Percentiles rank a stretch among this genome's conserved stretches.
These are phyloP conservation scores for Oncorhynchus masou DNA, from an alignment of 2,113 vertebrate species.

Conservation along the genomic window DNA sequence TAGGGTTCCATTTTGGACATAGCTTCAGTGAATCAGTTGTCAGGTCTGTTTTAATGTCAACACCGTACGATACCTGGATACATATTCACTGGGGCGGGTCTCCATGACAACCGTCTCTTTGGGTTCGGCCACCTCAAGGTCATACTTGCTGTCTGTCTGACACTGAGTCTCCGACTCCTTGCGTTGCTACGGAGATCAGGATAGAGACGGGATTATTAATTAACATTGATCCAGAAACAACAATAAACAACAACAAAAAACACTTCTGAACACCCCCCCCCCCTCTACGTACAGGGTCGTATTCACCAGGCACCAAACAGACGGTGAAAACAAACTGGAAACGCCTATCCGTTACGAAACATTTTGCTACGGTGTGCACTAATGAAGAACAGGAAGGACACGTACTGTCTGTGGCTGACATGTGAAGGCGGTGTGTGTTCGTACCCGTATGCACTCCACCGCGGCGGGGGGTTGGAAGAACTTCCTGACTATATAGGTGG, in stretches of 20 bases:
- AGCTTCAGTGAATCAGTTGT: too few species aligned
- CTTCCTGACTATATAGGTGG: constrained; percentile 91
- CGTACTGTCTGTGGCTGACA: too few species aligned
- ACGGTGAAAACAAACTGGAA: too few species aligned
- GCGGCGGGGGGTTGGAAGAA: constrained; percentile 89
- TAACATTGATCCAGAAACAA: neutral
- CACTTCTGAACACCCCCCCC: neutral
- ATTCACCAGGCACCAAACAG: too few species aligned
- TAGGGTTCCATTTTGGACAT: too few species aligned
- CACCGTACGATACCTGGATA: constrained; percentile 83
- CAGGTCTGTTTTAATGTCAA: too few species aligned
- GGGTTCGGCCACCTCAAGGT: constrained; percentile 75
- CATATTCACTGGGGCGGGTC: constrained; percentile 81
- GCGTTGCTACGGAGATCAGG: constrained; percentile 76
- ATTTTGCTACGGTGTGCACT: too few species aligned
- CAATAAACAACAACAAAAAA: neutral
- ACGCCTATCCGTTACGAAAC: too few species aligned
- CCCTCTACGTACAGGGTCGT: too few species aligned
- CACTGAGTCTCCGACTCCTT: constrained; percentile 97
- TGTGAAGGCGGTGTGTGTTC: constrained; percentile 25
- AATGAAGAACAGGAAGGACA: too few species aligned
- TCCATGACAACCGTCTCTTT: constrained; percentile 80
- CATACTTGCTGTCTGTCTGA: constrained; percentile 92
- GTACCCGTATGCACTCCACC: constrained; percentile 77
- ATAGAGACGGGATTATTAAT: neutral